Base-by-base conservation (phyloP, 2,797 vertebrate species). In the Selene dorsalis region DNA sequence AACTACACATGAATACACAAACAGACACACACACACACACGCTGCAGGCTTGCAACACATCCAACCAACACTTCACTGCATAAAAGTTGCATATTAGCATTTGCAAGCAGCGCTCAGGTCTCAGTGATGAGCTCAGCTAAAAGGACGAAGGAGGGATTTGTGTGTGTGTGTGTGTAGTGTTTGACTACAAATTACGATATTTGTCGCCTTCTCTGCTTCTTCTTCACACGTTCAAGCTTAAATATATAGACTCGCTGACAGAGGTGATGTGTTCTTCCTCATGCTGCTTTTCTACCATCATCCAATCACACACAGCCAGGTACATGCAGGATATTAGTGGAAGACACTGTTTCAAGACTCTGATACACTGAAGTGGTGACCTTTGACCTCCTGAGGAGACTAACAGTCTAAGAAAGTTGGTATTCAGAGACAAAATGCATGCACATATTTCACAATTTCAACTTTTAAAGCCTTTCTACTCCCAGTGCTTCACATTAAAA, bases 1-100 rank as follows among this genome's bases (percentile, higher is more conserved):
- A 41, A 30, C 80, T 50, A 66, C 81, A 88, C 84, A 71, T 35
- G 73, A 84, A 83, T 26, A 77, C 87, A 73, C 74, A 90, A 39
- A 72, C 65, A 80, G 39, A 78, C 61, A 67, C 64, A 68, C 52
- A 63, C 64, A 72, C 70, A 76, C 18, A 53, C 32, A 45, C 70
- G 32, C 30, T 30, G 30, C 30, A 30, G 30, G 30, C 30, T 30
- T 30, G 30, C 30, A 47, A 16, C 9, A 22, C 79, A 41, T 77
- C 65, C 52, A 60, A 52, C 77, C 18, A 17, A 52, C 20, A 4
- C 61, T 68, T 67, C 56, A 70, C 64, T 56, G 24, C 32, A 30
- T 30, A 8, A 41, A 35, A 60, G 58, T 32, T 35, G 56, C 55
- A 26, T 24, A 35, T 68, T 14, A 47, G 69, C 62, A 50, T 71